These are phyloP conservation scores for Gulo gulo DNA, from an alignment of 2,113 vertebrate species.

Conservation along the genomic window DNA sequence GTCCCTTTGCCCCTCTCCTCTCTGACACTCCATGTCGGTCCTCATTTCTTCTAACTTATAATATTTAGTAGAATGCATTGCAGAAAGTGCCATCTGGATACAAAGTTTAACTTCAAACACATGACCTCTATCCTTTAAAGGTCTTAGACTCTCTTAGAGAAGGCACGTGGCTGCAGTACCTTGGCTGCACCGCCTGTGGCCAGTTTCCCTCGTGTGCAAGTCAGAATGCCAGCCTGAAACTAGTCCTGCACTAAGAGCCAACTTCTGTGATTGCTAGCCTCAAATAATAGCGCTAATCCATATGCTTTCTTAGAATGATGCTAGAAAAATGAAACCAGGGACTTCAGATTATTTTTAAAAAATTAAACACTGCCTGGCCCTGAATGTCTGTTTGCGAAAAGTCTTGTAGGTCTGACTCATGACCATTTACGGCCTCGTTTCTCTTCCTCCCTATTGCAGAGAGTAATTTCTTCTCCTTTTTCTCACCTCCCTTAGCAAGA, in stretches of 20 bases:
- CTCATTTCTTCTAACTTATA: conserved; percentile 3
- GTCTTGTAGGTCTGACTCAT: background rate
- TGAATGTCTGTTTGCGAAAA: background rate
- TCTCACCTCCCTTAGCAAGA: conserved; percentile 58
- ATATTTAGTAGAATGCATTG: background rate
- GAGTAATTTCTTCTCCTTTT: conserved; percentile 62
- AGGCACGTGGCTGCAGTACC: background rate
- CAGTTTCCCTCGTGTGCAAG: background rate
- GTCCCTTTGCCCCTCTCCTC: background rate
- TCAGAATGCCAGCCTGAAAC: background rate
- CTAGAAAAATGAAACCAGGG: conserved; percentile 28
- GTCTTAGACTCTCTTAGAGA: background rate
- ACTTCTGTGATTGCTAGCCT: background rate
- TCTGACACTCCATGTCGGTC: background rate
- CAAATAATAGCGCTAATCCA: background rate
- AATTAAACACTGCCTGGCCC: background rate
- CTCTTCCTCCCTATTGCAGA: background rate
- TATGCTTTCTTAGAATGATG: conserved; percentile 25
- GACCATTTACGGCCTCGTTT: background rate
- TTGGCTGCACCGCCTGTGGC: background rate
- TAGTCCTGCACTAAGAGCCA: background rate
- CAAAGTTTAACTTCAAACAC: conserved; percentile 31
- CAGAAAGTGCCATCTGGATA: conserved; percentile 36
- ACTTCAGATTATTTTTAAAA: conserved; percentile 34
- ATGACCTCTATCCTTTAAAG: background rate